phyloP scores from a whole-genome alignment of 2,113 vertebrate genomes.

The Coturnix japonica region DNA sequence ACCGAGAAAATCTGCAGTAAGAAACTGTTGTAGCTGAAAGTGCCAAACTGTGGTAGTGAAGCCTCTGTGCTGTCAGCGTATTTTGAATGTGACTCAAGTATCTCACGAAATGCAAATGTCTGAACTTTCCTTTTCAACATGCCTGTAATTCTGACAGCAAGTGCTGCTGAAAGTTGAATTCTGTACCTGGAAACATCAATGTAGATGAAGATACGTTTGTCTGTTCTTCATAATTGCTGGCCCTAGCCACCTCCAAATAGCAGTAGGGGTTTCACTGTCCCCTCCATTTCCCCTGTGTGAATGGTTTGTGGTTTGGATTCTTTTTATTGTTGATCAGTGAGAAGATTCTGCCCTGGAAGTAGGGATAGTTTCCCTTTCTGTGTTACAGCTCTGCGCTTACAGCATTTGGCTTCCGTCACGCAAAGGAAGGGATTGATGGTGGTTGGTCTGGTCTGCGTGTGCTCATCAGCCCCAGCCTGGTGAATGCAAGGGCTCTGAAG shows the following conservation, averaged over 20 bases:
- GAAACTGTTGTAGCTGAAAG: constrained; percentile 60
- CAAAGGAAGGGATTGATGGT: neutral
- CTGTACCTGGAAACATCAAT: constrained; percentile 47
- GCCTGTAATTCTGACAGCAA: constrained; percentile 57
- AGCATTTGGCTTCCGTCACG: neutral
- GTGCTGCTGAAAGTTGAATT: constrained; percentile 52
- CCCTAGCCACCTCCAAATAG: neutral
- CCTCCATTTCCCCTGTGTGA: neutral
- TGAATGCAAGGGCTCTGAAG: neutral
- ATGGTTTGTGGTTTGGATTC: constrained; percentile 31
- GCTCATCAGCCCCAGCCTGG: neutral
- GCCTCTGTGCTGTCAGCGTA: constrained; percentile 63
- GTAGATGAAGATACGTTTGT: constrained; percentile 56
- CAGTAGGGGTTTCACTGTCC: constrained; percentile 4
- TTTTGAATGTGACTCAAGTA: constrained; percentile 67
- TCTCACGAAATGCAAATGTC: constrained; percentile 65
- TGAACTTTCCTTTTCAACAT: constrained; percentile 60
- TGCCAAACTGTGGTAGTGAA: constrained; percentile 67
- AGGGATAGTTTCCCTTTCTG: neutral
- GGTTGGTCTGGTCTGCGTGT: neutral
- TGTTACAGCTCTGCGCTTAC: neutral
- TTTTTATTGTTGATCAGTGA: neutral
- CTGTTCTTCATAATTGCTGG: constrained; percentile 35
- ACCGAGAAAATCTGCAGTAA: neutral
- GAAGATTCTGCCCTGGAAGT: neutral